A percentile compares a stretch with the other conserved stretches of the same genome.
phyloP scores from a whole-genome alignment of 2,888 invertebrate species.

The Agrenia bidenticulata region DNA sequence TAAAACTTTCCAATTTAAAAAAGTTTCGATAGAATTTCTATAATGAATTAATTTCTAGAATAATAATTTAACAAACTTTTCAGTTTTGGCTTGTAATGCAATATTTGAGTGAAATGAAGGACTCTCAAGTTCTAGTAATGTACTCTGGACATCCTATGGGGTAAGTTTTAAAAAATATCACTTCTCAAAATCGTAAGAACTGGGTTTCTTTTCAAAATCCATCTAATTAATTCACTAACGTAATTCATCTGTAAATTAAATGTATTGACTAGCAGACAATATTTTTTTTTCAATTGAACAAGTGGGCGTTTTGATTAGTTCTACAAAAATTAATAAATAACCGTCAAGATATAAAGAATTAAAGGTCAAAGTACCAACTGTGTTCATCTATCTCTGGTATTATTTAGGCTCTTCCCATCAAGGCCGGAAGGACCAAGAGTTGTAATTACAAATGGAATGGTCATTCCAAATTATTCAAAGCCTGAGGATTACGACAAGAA shows the following conservation, averaged over 20 bases:
- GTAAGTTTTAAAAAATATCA: too few relatives aligned
- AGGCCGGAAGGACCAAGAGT: conserved; percentile 60
- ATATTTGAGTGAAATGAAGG: conserved; percentile 61
- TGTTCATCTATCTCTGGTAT: too few relatives aligned
- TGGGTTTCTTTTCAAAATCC: too few relatives aligned
- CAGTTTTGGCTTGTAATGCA: conserved; percentile 64
- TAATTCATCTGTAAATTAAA: too few relatives aligned
- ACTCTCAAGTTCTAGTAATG: conserved; percentile 63
- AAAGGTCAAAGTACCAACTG: too few relatives aligned
- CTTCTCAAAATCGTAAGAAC: too few relatives aligned
- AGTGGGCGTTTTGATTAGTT: too few relatives aligned
- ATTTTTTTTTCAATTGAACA: too few relatives aligned
- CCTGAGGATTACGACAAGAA: conserved; percentile 61
- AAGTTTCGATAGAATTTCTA: background rate
- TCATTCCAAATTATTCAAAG: conserved; percentile 64
- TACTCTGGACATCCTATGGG: conserved; percentile 66
- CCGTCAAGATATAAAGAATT: too few relatives aligned
- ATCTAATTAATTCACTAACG: too few relatives aligned
- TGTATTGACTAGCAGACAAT: too few relatives aligned
- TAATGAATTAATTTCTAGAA: background rate
- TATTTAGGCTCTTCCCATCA: conserved; percentile 59
- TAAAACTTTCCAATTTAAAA: background rate
- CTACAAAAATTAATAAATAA: too few relatives aligned
- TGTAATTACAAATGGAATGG: conserved; percentile 67
- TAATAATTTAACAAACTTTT: conserved; percentile 20